Base-by-base conservation (phyloP, 2,888 invertebrate species). In the Matsumyia berberina region DNA sequence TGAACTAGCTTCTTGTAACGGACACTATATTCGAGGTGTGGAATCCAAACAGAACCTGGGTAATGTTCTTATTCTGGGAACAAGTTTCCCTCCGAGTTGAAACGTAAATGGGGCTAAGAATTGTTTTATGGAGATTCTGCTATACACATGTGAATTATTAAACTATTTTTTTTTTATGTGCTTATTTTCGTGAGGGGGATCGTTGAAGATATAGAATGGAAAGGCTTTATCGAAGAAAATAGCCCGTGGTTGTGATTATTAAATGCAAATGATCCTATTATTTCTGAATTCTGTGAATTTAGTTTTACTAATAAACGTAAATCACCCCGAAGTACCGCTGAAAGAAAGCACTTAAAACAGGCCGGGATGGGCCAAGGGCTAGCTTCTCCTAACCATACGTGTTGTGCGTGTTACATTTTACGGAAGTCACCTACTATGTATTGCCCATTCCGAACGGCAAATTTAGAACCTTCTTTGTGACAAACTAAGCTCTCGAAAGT, bases 21-120 rank as follows among this genome's bases (percentile, higher is more conserved):
- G 81, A 37, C 24, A 62, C 31, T n/a, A n/a, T n/a, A n/a, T 12
- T 57, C 39, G 39, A 37, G 35, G 17, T 37, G 37, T 53, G 33
- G 64, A 72, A 78, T 60, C 60, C 66, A 72, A 83, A 77, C 57
- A 82, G 37, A 70, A 82, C 57, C 70, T 49, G 42, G 15, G 33
- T 49, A 24, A 44, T 55, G 78, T 58, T 62, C 62, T 8, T 44
- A 64, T 74, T 73, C 57, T 37, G 11, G 1, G 42, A 83, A 69
- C 73, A 33, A 64, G 73, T 79, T 83, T 66, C 35, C 24, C 2
- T 37, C 8, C 33, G 39, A 49, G 78, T 66, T 67, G 83, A 83
- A 73, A 73, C 57, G 62, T 69, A 64, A 62, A 69, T 79, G 76
- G 39, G 69, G 39, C 33, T 33, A 37, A 9, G 37, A 67, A 31